phyloP scores from a whole-genome alignment of 2,888 invertebrate genomes.

The Tethea ocularis region DNA sequence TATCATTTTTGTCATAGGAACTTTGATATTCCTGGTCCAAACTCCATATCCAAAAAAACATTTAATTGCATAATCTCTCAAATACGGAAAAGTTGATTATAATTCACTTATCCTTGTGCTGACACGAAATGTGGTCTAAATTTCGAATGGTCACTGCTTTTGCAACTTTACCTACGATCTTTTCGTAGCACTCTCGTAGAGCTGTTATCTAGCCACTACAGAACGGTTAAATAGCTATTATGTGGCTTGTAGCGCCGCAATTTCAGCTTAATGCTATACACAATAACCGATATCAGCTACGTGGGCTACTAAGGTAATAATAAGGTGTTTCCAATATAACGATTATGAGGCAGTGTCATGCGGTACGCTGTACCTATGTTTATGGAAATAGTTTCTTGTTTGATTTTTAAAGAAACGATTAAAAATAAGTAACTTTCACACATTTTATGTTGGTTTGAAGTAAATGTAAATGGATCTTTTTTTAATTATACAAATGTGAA shows the following conservation, averaged over 20 bases:
- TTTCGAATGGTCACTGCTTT: background rate
- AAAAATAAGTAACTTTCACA: no score
- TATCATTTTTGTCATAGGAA: no score
- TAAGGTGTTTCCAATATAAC: background rate
- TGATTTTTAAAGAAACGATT: background rate
- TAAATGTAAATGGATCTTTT: no score
- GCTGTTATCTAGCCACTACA: background rate
- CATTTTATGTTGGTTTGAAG: no score
- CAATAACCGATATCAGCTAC: background rate
- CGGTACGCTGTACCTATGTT: background rate
- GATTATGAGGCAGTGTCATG: background rate
- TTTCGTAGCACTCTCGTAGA: background rate
- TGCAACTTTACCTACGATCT: background rate
- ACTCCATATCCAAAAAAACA: no score
- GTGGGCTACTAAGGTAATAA: background rate
- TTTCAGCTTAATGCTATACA: background rate
- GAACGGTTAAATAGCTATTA: background rate
- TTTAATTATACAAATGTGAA: no score
- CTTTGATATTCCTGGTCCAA: no score
- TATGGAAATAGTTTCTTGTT: background rate
- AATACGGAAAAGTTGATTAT: no score
- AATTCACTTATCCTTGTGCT: no score
- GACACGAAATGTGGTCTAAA: no score
- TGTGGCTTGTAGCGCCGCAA: background rate
- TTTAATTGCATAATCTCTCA: no score